These are phyloP conservation scores for Gadopsis bispinosus DNA, from an alignment of 2,797 vertebrate species.

Conservation along the genomic window DNA sequence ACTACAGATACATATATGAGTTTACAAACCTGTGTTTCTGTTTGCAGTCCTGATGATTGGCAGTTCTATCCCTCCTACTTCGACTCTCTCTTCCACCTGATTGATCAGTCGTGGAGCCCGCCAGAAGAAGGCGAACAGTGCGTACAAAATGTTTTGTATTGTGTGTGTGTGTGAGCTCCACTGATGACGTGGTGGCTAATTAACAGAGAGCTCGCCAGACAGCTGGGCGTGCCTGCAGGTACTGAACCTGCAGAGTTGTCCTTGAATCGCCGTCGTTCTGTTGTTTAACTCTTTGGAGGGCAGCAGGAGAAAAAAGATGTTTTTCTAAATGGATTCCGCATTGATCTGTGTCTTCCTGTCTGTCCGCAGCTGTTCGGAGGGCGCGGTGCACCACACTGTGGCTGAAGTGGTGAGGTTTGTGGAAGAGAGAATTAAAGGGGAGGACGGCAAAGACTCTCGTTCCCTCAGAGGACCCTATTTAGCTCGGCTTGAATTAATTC, in stretches of 20 bases:
- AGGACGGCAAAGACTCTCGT: constrained; percentile 88
- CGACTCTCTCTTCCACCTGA: constrained; percentile 94
- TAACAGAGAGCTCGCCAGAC: neutral
- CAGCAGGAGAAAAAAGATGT: neutral
- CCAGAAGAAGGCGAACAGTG: constrained; percentile 92
- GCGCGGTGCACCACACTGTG: constrained; percentile 89
- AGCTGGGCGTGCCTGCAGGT: neutral
- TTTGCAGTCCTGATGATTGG: constrained; percentile 95
- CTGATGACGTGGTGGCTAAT: neutral
- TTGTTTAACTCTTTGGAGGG: neutral
- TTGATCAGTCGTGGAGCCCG: constrained; percentile 92
- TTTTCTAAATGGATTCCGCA: neutral
- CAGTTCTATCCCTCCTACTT: constrained; percentile 97
- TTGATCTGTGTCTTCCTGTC: neutral
- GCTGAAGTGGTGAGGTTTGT: constrained; percentile 91
- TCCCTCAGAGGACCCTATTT: constrained; percentile 92
- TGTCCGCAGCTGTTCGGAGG: constrained; percentile 89
- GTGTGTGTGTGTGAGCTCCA: neutral
- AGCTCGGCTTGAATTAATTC: constrained; percentile 93
- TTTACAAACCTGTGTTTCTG: constrained; percentile 11
- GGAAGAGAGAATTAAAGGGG: constrained; percentile 86
- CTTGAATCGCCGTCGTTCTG: neutral
- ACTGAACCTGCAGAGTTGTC: neutral
- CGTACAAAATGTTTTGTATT: constrained; percentile 63
- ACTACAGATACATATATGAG: fast-evolving